Percentiles rank a stretch among this genome's conserved stretches.
Conservation (phyloP, 1,140 invertebrate species). For the Tetranychus cinnabarinus region DNA sequence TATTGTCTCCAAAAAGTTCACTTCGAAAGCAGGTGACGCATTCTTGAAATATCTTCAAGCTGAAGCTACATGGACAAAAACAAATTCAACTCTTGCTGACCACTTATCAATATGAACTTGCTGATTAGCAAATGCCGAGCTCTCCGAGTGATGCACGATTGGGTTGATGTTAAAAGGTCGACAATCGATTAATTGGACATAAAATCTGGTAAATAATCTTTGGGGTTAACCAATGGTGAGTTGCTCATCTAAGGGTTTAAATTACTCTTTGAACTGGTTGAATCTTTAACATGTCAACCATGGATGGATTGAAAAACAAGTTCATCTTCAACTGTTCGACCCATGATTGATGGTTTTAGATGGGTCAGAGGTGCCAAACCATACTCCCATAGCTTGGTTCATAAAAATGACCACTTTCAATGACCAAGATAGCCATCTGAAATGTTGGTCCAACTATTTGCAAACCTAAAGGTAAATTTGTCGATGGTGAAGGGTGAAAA, state of each 20-base stretch:
- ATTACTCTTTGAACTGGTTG: constrained; percentile 1
- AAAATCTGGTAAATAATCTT: constrained; percentile 53
- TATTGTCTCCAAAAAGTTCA: constrained; percentile 66
- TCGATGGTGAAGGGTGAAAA: too few species aligned
- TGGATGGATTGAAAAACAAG: constrained; percentile 32
- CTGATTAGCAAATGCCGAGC: too few species aligned
- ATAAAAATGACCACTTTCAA: constrained; percentile 19
- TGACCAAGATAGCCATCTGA: too few species aligned
- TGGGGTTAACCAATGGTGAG: constrained; percentile 43
- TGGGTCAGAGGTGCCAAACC: constrained; percentile 89
- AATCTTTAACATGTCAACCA: constrained; percentile 2
- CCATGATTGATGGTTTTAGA: constrained; percentile 81
- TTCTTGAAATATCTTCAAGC: constrained; percentile 46
- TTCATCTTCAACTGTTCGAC: constrained; percentile 48
- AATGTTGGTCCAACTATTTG: too few species aligned
- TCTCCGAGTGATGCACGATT: too few species aligned
- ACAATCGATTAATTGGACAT: constrained; percentile 53
- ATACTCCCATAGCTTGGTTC: constrained; percentile 85
- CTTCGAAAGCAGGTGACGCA: constrained; percentile 52
- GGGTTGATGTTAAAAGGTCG: constrained; percentile 35
- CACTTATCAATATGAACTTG: too few species aligned
- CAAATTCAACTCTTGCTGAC: constrained; percentile 21
- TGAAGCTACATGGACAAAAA: constrained; percentile 37
- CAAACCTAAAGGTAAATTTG: too few species aligned
- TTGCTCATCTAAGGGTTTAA: not conserved